Evolutionary conservation across 1,140 invertebrate species (phyloP).

Genomic region (Scylla paramamosain): DNA sequence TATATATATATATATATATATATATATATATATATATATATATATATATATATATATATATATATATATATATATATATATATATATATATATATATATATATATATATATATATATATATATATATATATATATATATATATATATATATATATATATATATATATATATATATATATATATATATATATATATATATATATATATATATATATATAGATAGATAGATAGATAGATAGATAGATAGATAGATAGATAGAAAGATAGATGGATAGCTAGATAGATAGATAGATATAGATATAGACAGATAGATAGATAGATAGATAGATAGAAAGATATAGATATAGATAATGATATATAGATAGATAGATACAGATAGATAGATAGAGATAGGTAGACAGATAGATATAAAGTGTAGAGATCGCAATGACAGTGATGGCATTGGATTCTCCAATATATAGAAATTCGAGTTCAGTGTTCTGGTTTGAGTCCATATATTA

Average conservation of each 20-base stretch:
- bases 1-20: slow-evolving; percentile 63
- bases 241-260: neutral
- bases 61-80: too few species aligned
- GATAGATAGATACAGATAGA: slow-evolving; percentile 32
- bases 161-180: slow-evolving; percentile 28
- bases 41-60: too few species aligned
- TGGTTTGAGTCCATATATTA: too few species aligned
- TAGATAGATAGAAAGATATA: slow-evolving; percentile 55
- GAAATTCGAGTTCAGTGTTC: too few species aligned
- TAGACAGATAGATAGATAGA: slow-evolving; percentile 34
- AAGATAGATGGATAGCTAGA: neutral
- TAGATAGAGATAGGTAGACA: too few species aligned
- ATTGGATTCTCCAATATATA: too few species aligned
- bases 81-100: slow-evolving; percentile 30
- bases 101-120: neutral
- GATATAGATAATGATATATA: slow-evolving; percentile 28
- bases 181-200: too few species aligned
- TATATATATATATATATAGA: slow-evolving; percentile 22
- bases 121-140: slow-evolving; percentile 28
- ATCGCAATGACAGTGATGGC: too few species aligned
- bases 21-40: slow-evolving; percentile 42
- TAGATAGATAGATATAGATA: slow-evolving; percentile 17
- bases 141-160: neutral
- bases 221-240: slow-evolving; percentile 16
- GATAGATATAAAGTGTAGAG: too few species aligned